Base-by-base conservation (phyloP, 2,113 vertebrate genomes). In the Pygoscelis antarcticus region DNA sequence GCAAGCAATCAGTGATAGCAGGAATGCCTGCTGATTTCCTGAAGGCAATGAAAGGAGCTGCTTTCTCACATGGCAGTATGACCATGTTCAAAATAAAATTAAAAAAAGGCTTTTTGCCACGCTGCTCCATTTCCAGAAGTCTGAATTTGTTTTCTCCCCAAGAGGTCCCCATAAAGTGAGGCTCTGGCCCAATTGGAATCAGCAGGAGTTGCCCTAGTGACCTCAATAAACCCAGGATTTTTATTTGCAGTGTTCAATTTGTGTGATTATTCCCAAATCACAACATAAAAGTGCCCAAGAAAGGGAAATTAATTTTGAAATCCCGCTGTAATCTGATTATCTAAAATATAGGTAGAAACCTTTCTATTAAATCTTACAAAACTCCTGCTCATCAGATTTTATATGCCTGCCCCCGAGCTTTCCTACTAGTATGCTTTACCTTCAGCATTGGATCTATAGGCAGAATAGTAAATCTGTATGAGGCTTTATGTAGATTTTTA, bases 281-380 rank as follows among this genome's bases (percentile, higher is more conserved):
- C 30, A 78, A 46, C 64, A 77, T 70, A 72, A 77, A 97, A 68
- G 70, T 91, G 44, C 60, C 25, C 30, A 90, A 93, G 82, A 92
- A 93, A 83, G 34, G 76, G 55, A 95, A 97, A 86, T 83, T 86
- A 83, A 89, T 95, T 96, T 92, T 94, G 25, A 94, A 94, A 94
- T 95, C 55, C 34, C 36, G 25, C 64, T 81, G 51, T 96, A 94
- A 96, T 94, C 90, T 92, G 86, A 86, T 93, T 96, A 83, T 89
- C 46, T 89, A 65, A 92, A 96, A 74, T 60, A 89, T 3, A 87
- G 81, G 70, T 96, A 87, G 70, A 90, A 96, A 80, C 20, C 19
- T 34, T 79, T 82, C 36, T 42, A 68, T 29, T 83, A 77, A 86
- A 90, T 91, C 44, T 92, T 82, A 27, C 34, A 51, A 75, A 91